Percentiles rank a stretch among this genome's conserved stretches.
phyloP scores from a whole-genome alignment of 2,797 vertebrate species.

The Jordanella pulchra region DNA sequence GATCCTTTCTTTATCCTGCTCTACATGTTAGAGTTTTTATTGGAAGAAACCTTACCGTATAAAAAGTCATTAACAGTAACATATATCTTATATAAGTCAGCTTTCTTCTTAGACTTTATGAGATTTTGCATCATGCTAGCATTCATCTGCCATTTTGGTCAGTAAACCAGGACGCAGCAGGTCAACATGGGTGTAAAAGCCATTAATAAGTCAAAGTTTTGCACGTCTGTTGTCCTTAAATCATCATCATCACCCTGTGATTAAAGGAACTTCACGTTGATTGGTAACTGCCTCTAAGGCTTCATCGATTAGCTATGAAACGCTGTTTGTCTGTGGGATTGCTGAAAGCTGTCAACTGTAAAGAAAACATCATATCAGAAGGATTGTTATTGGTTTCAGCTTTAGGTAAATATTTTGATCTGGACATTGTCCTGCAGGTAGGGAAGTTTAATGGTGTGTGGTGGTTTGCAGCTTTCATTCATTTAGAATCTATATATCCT shows the following conservation, averaged over 20 bases:
- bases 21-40: no score
- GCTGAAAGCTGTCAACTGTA: constrained; percentile 48
- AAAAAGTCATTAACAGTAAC: background rate
- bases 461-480: constrained; percentile 14
- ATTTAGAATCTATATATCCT: background rate
- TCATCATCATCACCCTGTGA: constrained; percentile 25
- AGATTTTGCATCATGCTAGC: background rate
- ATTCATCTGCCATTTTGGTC: background rate
- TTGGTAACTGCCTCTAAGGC: constrained; percentile 51
- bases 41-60: no score
- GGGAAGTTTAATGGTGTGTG: constrained; percentile 12
- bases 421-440: constrained; percentile 17
- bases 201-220: constrained; percentile 21
- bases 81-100: background rate
- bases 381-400: constrained; percentile 26
- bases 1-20: no score
- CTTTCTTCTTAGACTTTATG: background rate
- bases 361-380: constrained; percentile 28
- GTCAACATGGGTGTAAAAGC: constrained; percentile 24
- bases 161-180: constrained; percentile 2
- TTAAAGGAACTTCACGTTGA: constrained; percentile 46
- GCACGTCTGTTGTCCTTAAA: constrained; percentile 20
- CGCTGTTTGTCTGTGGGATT: constrained; percentile 55
- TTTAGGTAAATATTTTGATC: constrained; percentile 13
- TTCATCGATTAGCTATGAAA: constrained; percentile 63